phyloP scores from a whole-genome alignment of 2,113 vertebrate species.

The Gavia stellata region DNA sequence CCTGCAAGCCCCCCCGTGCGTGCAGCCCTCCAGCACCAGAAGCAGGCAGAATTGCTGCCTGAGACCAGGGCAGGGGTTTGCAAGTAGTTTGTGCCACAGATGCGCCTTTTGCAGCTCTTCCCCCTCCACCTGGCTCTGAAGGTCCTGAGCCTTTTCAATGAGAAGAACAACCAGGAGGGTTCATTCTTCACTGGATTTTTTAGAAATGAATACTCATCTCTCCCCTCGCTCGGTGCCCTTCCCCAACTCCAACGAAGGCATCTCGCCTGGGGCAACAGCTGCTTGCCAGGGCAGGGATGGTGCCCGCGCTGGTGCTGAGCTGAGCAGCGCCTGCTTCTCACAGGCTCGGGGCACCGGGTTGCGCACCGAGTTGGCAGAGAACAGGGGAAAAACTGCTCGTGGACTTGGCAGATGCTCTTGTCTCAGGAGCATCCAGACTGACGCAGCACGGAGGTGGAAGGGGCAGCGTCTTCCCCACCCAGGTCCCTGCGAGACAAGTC shows the following conservation, averaged over 20 bases:
- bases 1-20: not conserved
- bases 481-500: not conserved
- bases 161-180: not conserved
- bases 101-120: not conserved
- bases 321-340: not conserved
- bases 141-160: not conserved
- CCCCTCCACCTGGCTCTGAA: not conserved
- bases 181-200: not conserved
- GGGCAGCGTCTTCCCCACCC: not conserved
- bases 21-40: not conserved
- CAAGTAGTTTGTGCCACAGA: too few relatives aligned
- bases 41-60: not conserved
- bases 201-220: not conserved
- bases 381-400: not conserved
- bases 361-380: not conserved
- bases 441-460: not conserved
- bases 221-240: not conserved
- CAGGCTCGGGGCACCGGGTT: not conserved
- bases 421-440: not conserved
- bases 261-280: not conserved
- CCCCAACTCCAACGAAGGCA: not conserved
- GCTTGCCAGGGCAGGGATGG: not conserved
- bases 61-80: too few relatives aligned
- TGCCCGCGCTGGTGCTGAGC: not conserved
- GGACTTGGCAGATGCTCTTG: not conserved